Conservation (phyloP, 30 jellyfish, hydroid and myxozoan species). For the Calvadosia cruxmelitensis region DNA sequence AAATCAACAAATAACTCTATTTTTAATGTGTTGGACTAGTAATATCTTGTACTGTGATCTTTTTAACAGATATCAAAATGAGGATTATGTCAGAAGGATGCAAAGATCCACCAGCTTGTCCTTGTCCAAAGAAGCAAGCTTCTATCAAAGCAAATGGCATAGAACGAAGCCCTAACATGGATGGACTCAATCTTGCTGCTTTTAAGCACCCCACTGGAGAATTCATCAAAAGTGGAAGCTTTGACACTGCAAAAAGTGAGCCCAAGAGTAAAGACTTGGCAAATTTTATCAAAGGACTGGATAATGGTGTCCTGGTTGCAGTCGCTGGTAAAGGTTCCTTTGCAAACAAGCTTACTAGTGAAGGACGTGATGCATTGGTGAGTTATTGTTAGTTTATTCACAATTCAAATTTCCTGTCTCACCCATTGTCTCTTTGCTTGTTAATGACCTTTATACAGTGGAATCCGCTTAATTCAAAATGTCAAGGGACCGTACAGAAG, state of each 20-base stretch:
- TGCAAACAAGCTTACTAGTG: not conserved
- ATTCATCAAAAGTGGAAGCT: not conserved
- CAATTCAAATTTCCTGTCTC: too few relatives aligned
- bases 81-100: not conserved
- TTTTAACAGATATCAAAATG: not conserved
- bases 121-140: not conserved
- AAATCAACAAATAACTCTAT: too few relatives aligned
- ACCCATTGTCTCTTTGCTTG: too few relatives aligned
- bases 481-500: too few relatives aligned
- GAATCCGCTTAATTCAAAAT: too few relatives aligned
- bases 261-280: too few relatives aligned
- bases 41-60: not conserved
- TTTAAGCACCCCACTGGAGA: not conserved
- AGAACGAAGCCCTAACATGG: not conserved
- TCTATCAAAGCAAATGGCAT: not conserved
- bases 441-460: too few relatives aligned
- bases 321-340: conserved; percentile 12
- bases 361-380: not conserved
- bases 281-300: not conserved
- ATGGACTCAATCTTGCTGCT: not conserved
- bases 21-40: too few relatives aligned
- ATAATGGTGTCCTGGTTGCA: not conserved
- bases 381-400: too few relatives aligned
- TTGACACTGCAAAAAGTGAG: too few relatives aligned
- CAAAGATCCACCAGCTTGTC: not conserved